Evolutionary conservation across 2,797 vertebrate species (phyloP).

Genomic region (Hemibagrus guttatus): DNA sequence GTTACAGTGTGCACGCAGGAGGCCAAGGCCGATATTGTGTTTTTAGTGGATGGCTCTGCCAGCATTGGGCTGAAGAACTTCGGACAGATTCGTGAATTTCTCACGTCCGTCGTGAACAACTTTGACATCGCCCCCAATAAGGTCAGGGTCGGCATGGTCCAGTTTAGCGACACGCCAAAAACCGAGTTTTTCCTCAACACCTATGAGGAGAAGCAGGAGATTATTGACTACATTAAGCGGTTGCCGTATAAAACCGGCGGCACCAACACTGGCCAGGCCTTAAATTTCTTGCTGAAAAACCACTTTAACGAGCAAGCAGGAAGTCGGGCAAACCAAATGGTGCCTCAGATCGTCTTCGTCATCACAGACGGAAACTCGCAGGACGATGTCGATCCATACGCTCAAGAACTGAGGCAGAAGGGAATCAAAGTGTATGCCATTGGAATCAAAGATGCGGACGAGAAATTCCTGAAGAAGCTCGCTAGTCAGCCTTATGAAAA

Average conservation of each 20-base stretch:
- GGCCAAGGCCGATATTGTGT: slow-evolving; percentile 77
- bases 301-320: slow-evolving; percentile 81
- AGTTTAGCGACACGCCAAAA: slow-evolving; percentile 68
- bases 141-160: slow-evolving; percentile 77
- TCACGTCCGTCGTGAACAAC: slow-evolving; percentile 68
- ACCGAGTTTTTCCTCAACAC: slow-evolving; percentile 82
- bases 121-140: slow-evolving; percentile 75
- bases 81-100: slow-evolving; percentile 72
- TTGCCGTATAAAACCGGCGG: slow-evolving; percentile 79
- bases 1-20: slow-evolving; percentile 77
- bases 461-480: slow-evolving; percentile 81
- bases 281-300: slow-evolving; percentile 80
- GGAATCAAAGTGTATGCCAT: slow-evolving; percentile 82
- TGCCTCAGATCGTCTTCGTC: slow-evolving; percentile 83
- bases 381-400: slow-evolving; percentile 78
- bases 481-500: slow-evolving; percentile 74
- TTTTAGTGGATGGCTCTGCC: slow-evolving; percentile 80
- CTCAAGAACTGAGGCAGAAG: slow-evolving; percentile 75
- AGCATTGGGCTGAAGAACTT: slow-evolving; percentile 74
- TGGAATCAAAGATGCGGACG: slow-evolving; percentile 83
- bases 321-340: slow-evolving; percentile 79
- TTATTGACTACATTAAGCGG: slow-evolving; percentile 81
- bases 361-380: slow-evolving; percentile 82
- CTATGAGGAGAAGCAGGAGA: slow-evolving; percentile 73
- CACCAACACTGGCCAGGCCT: slow-evolving; percentile 80